Percentiles rank a stretch among this genome's conserved stretches.
phyloP scores from a whole-genome alignment of 2,888 invertebrate species.

The Siphonodentalium dalli region DNA sequence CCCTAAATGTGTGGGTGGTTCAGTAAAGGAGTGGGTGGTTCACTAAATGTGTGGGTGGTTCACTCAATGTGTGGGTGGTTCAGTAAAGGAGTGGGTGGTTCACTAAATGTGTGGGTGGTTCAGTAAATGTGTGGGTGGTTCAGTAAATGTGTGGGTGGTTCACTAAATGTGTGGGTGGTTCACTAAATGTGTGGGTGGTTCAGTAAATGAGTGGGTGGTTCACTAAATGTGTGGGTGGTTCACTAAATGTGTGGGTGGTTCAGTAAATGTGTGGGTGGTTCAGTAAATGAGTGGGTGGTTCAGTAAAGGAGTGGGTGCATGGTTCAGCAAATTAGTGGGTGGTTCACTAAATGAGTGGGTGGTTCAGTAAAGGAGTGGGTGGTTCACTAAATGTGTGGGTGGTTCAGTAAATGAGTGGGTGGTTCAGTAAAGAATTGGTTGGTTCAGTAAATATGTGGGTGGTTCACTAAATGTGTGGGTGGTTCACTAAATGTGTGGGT shows the following conservation, averaged over 20 bases:
- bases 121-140: not conserved
- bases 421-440: not conserved
- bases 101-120: slow-evolving; percentile 1
- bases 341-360: not conserved
- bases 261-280: not conserved
- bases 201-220: not conserved
- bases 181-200: not conserved
- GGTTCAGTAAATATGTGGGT: too few species aligned
- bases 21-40: not conserved
- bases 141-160: not conserved
- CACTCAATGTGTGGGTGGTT: too few species aligned
- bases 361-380: not conserved
- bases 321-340: not conserved
- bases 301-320: not conserved
- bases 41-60: too few species aligned
- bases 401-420: too few species aligned
- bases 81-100: not conserved
- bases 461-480: too few species aligned
- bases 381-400: not conserved
- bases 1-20: not conserved
- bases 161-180: slow-evolving; percentile 1
- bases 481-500: not conserved
- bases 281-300: too few species aligned
- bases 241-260: not conserved
- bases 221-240: slow-evolving; percentile 1